phyloP scores from a whole-genome alignment of 1,140 invertebrate genomes.

The Camponotus floridanus region DNA sequence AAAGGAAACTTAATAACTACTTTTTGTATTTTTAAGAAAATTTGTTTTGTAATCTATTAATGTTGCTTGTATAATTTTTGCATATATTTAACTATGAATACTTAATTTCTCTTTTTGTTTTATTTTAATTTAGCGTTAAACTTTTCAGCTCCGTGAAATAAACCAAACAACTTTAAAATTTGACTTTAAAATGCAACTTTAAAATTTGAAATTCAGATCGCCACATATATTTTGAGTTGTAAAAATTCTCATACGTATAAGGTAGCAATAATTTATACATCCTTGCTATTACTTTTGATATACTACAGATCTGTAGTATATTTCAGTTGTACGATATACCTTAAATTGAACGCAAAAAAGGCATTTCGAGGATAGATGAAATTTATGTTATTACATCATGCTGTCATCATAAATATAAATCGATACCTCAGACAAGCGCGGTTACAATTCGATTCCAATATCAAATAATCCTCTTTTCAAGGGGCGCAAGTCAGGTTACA shows the following conservation, averaged over 20 bases:
- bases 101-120: neutral
- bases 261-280: neutral
- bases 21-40: constrained; percentile 17
- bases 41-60: neutral
- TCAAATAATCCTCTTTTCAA: neutral
- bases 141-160: neutral
- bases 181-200: neutral
- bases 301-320: neutral
- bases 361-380: neutral
- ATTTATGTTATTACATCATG: neutral
- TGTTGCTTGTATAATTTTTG: neutral
- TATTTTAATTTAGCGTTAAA: neutral
- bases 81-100: neutral
- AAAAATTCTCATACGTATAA: neutral
- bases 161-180: neutral
- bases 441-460: constrained; percentile 25
- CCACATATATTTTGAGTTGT: too few relatives aligned
- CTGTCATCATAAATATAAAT: constrained; percentile 23
- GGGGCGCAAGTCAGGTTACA: too few relatives aligned
- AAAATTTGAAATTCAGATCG: neutral
- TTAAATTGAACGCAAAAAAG: neutral
- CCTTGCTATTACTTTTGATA: neutral
- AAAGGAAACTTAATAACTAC: neutral
- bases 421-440: constrained; percentile 28
- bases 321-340: neutral